Conservation (phyloP, 2,888 invertebrate species). For the Danaus chrysippus region DNA sequence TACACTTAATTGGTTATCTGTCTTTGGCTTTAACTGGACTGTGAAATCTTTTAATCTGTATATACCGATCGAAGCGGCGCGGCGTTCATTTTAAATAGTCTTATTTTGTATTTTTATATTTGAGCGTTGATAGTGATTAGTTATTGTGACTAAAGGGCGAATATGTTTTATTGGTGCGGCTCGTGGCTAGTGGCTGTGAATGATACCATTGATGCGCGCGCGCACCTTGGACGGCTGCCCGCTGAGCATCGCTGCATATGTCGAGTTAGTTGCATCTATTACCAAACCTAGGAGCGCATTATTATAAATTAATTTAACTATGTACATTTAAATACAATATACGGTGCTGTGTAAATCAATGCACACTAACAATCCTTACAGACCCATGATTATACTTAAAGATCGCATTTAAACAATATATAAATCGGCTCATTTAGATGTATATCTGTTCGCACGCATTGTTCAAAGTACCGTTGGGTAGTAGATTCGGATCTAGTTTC, state of each 20-base stretch:
- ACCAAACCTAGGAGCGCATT: background rate
- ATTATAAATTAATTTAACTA: constrained; percentile 2
- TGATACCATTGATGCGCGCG: constrained; percentile 40
- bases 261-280: constrained; percentile 25
- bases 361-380: constrained; percentile 32
- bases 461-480: constrained; percentile 35
- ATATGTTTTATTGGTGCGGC: no score
- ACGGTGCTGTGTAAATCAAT: constrained; percentile 14
- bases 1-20: constrained; percentile 63
- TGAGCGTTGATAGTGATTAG: no score
- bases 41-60: background rate
- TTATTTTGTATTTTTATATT: no score
- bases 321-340: constrained; percentile 3
- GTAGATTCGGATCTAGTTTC: constrained; percentile 26
- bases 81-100: no score
- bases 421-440: constrained; percentile 53
- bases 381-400: constrained; percentile 33
- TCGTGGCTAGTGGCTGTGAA: constrained; percentile 22
- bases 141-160: no score
- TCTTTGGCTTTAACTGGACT: constrained; percentile 23
- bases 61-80: no score
- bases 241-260: constrained; percentile 37
- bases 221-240: constrained; percentile 37
- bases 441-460: constrained; percentile 47
- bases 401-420: constrained; percentile 46